Percentiles rank a stretch among this genome's conserved stretches.
These are phyloP conservation scores for Lepidotrigona ventralis DNA, from an alignment of 1,140 invertebrate genomes.

Conservation along the genomic window DNA sequence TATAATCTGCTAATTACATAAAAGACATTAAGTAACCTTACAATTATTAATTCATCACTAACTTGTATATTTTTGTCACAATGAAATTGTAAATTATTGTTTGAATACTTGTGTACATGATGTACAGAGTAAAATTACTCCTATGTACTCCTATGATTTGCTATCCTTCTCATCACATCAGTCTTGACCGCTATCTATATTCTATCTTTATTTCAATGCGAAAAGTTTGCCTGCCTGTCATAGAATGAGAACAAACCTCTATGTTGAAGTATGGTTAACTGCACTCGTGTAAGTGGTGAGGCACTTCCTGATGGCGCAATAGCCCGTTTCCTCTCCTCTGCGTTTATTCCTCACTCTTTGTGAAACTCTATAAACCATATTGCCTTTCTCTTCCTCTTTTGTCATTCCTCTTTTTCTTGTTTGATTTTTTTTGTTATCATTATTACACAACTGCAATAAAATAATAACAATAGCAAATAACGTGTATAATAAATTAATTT, in stretches of 20 bases:
- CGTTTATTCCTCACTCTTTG: constrained; percentile 23
- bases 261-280: constrained; percentile 57
- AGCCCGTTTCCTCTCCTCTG: constrained; percentile 57
- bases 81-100: neutral
- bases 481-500: neutral
- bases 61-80: neutral
- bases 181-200: constrained; percentile 20
- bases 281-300: constrained; percentile 65
- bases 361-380: constrained; percentile 20
- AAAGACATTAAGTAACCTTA: neutral
- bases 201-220: constrained; percentile 57
- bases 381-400: constrained; percentile 14
- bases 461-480: neutral
- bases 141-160: constrained; percentile 8
- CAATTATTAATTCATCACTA: neutral
- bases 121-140: constrained; percentile 35
- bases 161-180: neutral
- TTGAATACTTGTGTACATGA: neutral
- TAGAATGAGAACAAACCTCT: constrained; percentile 31
- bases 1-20: neutral
- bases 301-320: constrained; percentile 76
- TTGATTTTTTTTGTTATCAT: neutral
- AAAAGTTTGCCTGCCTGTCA: constrained; percentile 53
- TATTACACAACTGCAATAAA: neutral
- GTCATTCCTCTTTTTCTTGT: neutral